Conservation (phyloP, 2,888 invertebrate species). For the Archips xylosteana region DNA sequence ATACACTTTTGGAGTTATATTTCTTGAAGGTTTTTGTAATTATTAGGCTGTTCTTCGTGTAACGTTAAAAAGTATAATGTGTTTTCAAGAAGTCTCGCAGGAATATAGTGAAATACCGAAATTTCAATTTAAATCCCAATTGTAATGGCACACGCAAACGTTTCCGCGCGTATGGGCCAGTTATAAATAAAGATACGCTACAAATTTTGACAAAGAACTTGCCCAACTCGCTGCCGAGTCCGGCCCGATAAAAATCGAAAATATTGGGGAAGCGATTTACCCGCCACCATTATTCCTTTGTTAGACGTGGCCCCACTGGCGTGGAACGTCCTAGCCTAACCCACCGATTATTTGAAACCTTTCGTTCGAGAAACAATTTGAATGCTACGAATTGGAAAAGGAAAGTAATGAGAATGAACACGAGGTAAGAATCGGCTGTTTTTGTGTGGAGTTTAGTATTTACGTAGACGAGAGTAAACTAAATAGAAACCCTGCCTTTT, state of each 20-base stretch:
- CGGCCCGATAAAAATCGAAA: constrained; percentile 17
- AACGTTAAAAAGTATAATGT: too few relatives aligned
- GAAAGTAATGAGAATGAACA: not conserved
- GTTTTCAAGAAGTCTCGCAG: too few relatives aligned
- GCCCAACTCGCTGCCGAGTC: not conserved
- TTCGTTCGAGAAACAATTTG: constrained; percentile 12
- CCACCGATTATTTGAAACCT: constrained; percentile 8
- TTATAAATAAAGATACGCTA: not conserved
- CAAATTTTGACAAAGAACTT: constrained; percentile 3
- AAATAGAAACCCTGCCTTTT: too few relatives aligned
- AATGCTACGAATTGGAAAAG: not conserved
- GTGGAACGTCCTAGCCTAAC: constrained; percentile 8
- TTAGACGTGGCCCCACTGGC: not conserved
- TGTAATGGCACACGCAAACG: too few relatives aligned
- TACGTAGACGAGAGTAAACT: too few relatives aligned
- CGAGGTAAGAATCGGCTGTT: not conserved
- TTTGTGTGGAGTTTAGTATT: too few relatives aligned
- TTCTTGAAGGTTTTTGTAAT: too few relatives aligned
- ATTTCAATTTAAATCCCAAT: too few relatives aligned
- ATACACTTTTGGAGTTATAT: too few relatives aligned
- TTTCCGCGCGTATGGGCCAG: too few relatives aligned
- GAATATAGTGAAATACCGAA: too few relatives aligned
- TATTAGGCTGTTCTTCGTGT: too few relatives aligned
- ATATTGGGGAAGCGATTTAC: constrained; percentile 23
- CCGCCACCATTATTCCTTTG: constrained; percentile 32